Percentiles rank a stretch among this genome's conserved stretches.
Conservation (phyloP, 2,113 vertebrate species). For the Sylvilagus bachmani region DNA sequence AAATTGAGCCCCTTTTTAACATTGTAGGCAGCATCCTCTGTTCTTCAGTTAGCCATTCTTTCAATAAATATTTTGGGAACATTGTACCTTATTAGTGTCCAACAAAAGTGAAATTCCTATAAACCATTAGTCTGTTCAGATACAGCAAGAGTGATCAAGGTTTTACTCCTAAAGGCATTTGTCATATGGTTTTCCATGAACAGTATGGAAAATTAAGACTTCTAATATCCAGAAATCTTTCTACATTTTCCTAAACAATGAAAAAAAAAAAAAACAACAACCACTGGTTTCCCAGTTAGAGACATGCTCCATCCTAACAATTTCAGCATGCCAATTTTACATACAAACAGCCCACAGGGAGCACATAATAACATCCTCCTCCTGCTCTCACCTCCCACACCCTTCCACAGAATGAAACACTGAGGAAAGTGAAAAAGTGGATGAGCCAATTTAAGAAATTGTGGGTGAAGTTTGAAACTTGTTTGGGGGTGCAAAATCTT, state of each 20-base stretch:
- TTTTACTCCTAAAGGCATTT: neutral
- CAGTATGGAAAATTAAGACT: neutral
- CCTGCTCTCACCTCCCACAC: conserved; percentile 63
- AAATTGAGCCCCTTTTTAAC: neutral
- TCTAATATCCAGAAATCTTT: neutral
- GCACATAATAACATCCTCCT: conserved; percentile 35
- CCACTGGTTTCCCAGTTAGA: conserved; percentile 9
- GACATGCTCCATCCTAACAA: neutral
- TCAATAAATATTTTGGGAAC: conserved; percentile 28
- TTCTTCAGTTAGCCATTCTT: neutral
- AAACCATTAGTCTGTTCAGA: neutral
- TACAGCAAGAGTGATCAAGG: neutral
- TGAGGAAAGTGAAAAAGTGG: conserved; percentile 48
- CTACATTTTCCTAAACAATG: neutral
- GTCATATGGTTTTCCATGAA: neutral
- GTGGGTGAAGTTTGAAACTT: conserved; percentile 61
- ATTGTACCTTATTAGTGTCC: neutral
- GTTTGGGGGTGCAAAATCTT: conserved; percentile 1
- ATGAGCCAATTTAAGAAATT: conserved; percentile 69
- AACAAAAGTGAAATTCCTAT: neutral
- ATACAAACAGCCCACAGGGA: conserved; percentile 58
- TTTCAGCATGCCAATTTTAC: conserved; percentile 50
- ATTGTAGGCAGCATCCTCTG: neutral
- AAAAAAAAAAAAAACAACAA: neutral
- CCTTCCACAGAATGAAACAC: conserved; percentile 33